Evolutionary conservation across 1,140 invertebrate genomes (phyloP).

Genomic region (Octopus sinensis): DNA sequence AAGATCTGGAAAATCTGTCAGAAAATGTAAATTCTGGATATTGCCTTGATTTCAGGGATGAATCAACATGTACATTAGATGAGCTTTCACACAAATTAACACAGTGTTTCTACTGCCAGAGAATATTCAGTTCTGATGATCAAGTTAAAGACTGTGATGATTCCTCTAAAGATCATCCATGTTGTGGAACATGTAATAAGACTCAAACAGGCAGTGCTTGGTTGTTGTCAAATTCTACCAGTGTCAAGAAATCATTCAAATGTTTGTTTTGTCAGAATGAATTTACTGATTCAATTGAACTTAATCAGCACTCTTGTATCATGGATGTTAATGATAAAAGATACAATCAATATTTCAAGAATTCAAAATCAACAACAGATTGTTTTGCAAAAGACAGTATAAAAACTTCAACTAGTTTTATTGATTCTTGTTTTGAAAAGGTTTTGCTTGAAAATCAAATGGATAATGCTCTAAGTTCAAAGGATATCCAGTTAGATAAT

Average conservation of each 20-base stretch:
- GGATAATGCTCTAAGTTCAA: background rate
- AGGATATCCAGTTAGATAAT: background rate
- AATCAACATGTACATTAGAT: background rate
- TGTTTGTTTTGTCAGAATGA: background rate
- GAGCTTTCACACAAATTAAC: background rate
- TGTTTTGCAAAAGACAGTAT: background rate
- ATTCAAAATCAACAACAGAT: background rate
- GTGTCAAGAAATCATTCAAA: background rate
- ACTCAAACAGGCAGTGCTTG: background rate
- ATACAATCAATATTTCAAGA: background rate
- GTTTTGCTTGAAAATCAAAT: background rate
- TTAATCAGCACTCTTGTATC: background rate
- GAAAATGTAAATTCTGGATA: background rate
- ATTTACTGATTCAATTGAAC: background rate
- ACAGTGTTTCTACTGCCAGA: background rate
- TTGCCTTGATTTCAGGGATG: background rate
- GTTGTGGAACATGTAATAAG: background rate
- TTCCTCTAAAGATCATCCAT: background rate
- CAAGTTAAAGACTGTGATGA: background rate
- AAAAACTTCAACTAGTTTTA: background rate
- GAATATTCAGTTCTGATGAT: background rate
- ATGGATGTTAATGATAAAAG: background rate
- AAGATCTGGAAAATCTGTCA: background rate
- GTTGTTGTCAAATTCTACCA: background rate
- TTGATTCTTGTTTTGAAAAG: background rate